phyloP scores from a whole-genome alignment of 2,888 invertebrate species.

The Sicus ferrugineus region DNA sequence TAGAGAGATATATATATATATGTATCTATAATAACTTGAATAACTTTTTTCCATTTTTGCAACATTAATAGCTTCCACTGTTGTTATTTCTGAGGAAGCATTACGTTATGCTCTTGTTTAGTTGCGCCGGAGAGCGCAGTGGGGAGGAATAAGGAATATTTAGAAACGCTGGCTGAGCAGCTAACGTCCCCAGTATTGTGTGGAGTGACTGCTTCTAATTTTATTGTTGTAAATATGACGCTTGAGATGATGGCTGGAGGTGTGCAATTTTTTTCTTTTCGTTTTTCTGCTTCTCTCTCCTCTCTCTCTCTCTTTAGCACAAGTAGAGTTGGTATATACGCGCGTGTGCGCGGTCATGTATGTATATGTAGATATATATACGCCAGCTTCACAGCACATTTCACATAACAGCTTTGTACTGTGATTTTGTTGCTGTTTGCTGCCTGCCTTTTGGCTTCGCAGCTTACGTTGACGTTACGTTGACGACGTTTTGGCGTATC shows the following conservation, averaged over 20 bases:
- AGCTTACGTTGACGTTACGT: not conserved
- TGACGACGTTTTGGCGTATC: not conserved
- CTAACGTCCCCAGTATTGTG: not conserved
- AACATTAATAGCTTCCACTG: slow-evolving; percentile 36
- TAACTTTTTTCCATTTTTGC: slow-evolving; percentile 34
- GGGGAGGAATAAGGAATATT: not conserved
- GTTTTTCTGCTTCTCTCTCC: not conserved
- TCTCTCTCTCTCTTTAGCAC: not conserved
- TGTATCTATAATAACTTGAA: slow-evolving; percentile 4
- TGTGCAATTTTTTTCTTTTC: slow-evolving; percentile 1
- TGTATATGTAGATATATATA: no score
- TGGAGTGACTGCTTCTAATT: not conserved
- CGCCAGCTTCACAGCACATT: no score
- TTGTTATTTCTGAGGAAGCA: slow-evolving; percentile 17
- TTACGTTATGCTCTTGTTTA: no score
- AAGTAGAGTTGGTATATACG: no score
- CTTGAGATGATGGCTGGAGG: slow-evolving; percentile 1
- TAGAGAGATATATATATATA: not conserved
- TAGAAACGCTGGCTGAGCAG: not conserved
- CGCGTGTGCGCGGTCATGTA: no score
- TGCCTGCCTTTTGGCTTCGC: not conserved
- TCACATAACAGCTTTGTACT: not conserved
- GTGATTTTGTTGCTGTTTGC: not conserved
- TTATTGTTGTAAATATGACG: slow-evolving; percentile 11
- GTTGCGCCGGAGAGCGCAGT: no score